Base-by-base conservation (phyloP, 2,113 vertebrate species). In the Urocolius indicus region DNA sequence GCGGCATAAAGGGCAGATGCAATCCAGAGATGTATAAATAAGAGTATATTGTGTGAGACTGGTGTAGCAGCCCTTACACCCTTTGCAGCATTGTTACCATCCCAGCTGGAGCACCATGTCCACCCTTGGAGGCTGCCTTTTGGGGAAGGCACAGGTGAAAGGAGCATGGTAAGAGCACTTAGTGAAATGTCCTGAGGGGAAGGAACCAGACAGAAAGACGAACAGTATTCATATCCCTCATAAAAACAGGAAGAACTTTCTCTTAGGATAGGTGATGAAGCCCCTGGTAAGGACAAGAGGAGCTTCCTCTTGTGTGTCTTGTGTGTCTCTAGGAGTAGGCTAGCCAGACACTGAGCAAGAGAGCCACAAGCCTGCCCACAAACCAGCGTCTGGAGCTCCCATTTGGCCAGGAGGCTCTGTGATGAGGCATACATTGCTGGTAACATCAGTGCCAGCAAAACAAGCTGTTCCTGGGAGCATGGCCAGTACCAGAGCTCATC, bases 291-390 rank as follows among this genome's bases (percentile, higher is more conserved):
- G 51, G 77, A 59, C 23, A 79, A 51, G 38, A 59, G 45, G 23
- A 24, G 12, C 8, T n/a, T 43, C 22, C 11, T 45, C 26, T 0
- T 0, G 16, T 8, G 4, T 1, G 0, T 26, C 0, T 19, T 8
- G 4, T 1, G 0, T 26, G 7, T 51, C 20, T 52, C 32, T 8
- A n/a, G 43, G 7, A 46, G 15, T 30, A 65, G n/a, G 8, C 15
- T 41, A 49, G 24, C 26, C 73, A 83, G 67, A 19, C 13, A 18
- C 57, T 59, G 21, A 48, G 5, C 34, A 66, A 61, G 55, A 79
- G 8, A 8, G 5, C 45, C 30, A 69, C 22, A 54, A 59, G 19
- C 19, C 32, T 32, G 10, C 41, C 43, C 20, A 41, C 38, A 41
- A 41, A 41, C 38, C 38, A 34, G 10, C 32, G 16, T 61, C 73